Evolutionary conservation across 2,113 vertebrate genomes (phyloP), one percentile per base, ranked within the genome.

Genomic region (Colinus virginianus): DNA sequence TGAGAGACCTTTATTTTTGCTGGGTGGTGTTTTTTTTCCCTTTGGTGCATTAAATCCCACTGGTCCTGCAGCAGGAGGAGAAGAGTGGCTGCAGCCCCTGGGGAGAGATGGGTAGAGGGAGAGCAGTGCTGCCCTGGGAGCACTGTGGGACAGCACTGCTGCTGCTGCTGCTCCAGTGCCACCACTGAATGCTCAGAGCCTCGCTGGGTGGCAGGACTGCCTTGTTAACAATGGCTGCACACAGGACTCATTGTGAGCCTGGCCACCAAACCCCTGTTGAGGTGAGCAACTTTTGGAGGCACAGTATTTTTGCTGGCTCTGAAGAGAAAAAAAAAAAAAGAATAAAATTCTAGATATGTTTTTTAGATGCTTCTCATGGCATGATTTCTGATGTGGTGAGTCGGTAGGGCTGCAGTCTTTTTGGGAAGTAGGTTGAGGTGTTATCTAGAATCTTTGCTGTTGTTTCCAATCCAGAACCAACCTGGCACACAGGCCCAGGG

Each of bases 51-150:
- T 78, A 14, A 1, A 0, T 88, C 80, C 94, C 91, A 80, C 88
- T 90, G 86, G 86, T 86, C 13, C 72, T 86, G 64, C 92, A 84
- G 84, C 91, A 81, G 86, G 86, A 86, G 70, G 36, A 4, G 5
- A 45, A 64, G 43, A 90, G 51, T 62, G 59, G 66, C 51, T 7
- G 5, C 61, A 20, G 2, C 6, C 12, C 82, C 38, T 2, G 7
- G 64, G 66, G 43, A 76, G 12, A 66, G n/a, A 13, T 76, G 67
- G 84, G 8, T 64, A 66, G 43, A 76, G 14, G 74, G 30, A 13
- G 75, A 74, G 86, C n/a, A 86, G 28, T 49, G 48, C 58, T 90
- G 75, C 56, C 43, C 51, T 61, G 64, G 90, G 64, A 93, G 69
- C 56, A 0, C 19, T 40, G 2, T 7, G 40, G 42, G 0, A 2